Evolutionary conservation across 2,113 vertebrate genomes (phyloP).

Genomic region (Oreochromis spilurus): DNA sequence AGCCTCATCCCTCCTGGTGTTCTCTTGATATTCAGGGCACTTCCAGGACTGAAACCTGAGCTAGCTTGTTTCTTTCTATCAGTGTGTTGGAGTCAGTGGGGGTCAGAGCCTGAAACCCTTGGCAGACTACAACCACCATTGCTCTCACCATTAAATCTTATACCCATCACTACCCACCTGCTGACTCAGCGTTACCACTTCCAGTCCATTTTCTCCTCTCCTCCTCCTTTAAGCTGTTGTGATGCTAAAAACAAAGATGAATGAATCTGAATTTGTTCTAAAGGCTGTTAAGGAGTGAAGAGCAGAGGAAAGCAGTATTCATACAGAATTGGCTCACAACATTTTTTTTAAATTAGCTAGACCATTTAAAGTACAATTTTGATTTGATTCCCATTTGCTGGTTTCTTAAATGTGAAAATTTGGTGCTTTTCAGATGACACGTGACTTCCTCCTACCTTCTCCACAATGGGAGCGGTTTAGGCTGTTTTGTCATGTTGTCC

Average conservation of each 20-base stretch:
- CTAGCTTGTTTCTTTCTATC: constrained; percentile 43
- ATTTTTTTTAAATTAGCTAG: not conserved
- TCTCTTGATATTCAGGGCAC: constrained; percentile 46
- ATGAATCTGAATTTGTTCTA: not conserved
- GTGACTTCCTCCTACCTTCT: not conserved
- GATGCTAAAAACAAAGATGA: constrained; percentile 12
- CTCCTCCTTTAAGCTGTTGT: not conserved
- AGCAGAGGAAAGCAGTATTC: not conserved
- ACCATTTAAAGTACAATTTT: not conserved
- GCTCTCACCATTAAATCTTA: constrained; percentile 18
- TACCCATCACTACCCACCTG: constrained; percentile 31
- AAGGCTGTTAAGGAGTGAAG: not conserved
- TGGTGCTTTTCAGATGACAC: not conserved
- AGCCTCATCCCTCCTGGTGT: constrained; percentile 6
- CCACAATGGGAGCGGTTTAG: not conserved
- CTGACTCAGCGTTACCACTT: constrained; percentile 21
- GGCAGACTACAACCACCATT: not conserved
- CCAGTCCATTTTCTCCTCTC: not conserved
- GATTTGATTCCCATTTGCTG: not conserved
- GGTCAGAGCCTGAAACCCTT: constrained; percentile 15
- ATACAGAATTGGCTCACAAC: not conserved
- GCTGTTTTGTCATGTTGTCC: constrained; percentile 4
- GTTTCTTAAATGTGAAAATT: not conserved
- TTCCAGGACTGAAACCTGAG: constrained; percentile 56
- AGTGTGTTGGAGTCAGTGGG: not conserved